Base-by-base conservation (phyloP, 2,797 vertebrate species). In the Podargus strigoides region DNA sequence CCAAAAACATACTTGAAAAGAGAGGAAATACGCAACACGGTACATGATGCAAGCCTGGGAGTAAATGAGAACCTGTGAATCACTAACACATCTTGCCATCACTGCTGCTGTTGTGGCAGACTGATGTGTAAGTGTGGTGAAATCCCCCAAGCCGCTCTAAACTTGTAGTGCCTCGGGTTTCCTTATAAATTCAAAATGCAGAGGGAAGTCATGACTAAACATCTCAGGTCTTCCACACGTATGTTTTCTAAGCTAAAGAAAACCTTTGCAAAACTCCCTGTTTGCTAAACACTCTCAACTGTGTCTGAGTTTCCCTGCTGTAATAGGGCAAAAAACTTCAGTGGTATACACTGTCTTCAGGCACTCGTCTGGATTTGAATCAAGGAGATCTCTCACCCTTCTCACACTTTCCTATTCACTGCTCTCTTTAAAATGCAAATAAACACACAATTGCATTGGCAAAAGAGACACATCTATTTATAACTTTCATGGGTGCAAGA, bases 1-100 rank as follows among this genome's bases (percentile, higher is more conserved):
- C 27, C 66, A 70, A 84, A 95, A 92, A 86, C 50, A 69, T 22
- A 95, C 74, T 96, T 95, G 89, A 94, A 96, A 96, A 93, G 90
- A 93, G 90, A 94, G 93, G 94, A 91, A 94, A 68, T 89, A 52
- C 74, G 67, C 47, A 90, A 67, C 53, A 75, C 0, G 0, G 87
- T 79, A 95, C 69, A 96, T 91, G 89, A 95, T 30, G 88, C 90
- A 95, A 86, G 22, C 56, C 79, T 88, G n/a, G 14, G 49, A 79
- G 72, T 87, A 90, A 88, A 85, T 84, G 62, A 91, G 74, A 94
- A 94, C 76, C 34, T 87, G 49, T 90, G 80, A 96, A 72, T 96
- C 89, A 92, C 78, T 64, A 21, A 72, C 7, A 44, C 15, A 36
- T 77, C 58, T 34, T 77, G 68, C 47, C 6, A 6, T 64, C 75